Evolutionary conservation across 2,113 vertebrate genomes (phyloP), one percentile per base, ranked within the genome.

Genomic region (Toxostoma redivivum): DNA sequence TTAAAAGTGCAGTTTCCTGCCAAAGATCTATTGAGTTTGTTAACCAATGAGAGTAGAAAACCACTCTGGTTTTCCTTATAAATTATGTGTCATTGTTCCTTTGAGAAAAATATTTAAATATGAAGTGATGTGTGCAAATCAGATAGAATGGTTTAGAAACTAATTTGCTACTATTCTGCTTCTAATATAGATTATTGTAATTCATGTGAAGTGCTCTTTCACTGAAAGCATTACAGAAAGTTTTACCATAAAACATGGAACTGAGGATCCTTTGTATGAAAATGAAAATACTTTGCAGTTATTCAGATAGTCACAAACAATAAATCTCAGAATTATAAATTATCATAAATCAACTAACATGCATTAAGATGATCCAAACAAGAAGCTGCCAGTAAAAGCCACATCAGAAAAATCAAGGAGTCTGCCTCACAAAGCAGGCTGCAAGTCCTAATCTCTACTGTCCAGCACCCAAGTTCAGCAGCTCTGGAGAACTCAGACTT

Each of bases 91-190:
- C 37, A 56, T 19, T 58, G 57, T 50, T 65, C 37, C 85, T 62
- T 62, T 72, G 45, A 90, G 84, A 96, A 96, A 85, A 90, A 67
- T 70, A 93, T 83, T 95, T 81, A 85, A 65, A 92, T 50, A 88
- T 12, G 15, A 74, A 91, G 18, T 37, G 20, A 45, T 47, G 22
- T 40, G 48, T 2, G 1, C 22, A 86, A 88, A 81, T 97, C 81
- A 86, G 54, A 86, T 0, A 65, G 33, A 90, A 87, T 40, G 47
- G 37, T 62, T 76, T 44, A 57, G 69, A 90, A 91, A 79, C 31
- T 27, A 11, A 61, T 47, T 50, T 86, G 48, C 40, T 92, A 38
- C 66, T 73, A 79, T 67, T 86, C 67, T 22, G 70, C 24, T 94
- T 77, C 79, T 79, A 96, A 72, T 40, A 83, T 2, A 91, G 44